A percentile compares a stretch with the other conserved stretches of the same genome.
Evolutionary conservation across 2,113 vertebrate genomes (phyloP).

Genomic region (Psittacus erithacus): DNA sequence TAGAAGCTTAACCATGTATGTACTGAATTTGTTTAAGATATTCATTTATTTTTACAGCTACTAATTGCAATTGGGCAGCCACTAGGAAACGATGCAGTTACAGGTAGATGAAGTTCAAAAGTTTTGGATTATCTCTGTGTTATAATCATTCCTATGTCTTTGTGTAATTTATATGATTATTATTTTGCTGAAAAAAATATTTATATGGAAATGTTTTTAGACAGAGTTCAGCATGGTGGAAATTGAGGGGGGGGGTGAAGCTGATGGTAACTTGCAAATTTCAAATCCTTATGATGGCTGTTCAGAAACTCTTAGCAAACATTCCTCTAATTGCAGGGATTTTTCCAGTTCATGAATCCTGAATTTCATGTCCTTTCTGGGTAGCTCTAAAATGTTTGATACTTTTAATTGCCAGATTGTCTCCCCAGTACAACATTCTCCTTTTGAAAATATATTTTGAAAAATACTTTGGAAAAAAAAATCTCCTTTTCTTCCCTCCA

Average conservation of each 20-base stretch:
- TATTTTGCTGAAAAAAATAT: background rate
- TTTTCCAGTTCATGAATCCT: background rate
- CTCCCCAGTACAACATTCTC: background rate
- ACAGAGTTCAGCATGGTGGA: background rate
- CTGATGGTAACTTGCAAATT: background rate
- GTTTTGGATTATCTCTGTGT: background rate
- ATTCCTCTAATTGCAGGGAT: background rate
- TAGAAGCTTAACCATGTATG: background rate
- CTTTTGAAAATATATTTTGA: background rate
- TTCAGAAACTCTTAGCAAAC: background rate
- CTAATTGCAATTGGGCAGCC: background rate
- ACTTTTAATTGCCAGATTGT: background rate
- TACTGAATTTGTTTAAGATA: background rate
- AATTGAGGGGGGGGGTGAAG: background rate
- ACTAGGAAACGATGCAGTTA: background rate
- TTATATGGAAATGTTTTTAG: background rate
- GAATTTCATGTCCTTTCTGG: background rate
- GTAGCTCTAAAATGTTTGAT: background rate
- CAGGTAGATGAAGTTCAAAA: background rate
- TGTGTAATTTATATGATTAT: background rate
- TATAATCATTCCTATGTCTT: background rate
- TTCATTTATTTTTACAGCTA: background rate
- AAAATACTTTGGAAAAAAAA: background rate
- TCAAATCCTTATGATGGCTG: background rate
- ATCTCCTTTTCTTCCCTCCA: background rate